These are phyloP conservation scores for Thalpophila matura DNA, from an alignment of 2,888 invertebrate genomes.

Conservation along the genomic window DNA sequence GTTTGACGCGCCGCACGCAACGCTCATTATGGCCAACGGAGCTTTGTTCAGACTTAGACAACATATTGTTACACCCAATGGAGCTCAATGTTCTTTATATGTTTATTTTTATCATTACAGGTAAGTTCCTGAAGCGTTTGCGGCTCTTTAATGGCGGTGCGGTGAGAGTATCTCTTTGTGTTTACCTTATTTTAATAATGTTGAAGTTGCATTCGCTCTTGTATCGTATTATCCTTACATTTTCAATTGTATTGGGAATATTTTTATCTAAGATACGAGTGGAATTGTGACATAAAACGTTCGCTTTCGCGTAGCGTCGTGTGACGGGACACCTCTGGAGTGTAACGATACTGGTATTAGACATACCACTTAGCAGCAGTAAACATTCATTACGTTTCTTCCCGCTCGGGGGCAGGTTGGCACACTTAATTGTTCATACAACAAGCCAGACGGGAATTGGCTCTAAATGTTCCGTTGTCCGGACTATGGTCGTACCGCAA, in stretches of 20 bases:
- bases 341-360: slow-evolving; percentile 67
- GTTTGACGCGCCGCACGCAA: slow-evolving; percentile 90
- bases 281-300: slow-evolving; percentile 28
- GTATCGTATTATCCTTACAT: slow-evolving; percentile 39
- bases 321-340: slow-evolving; percentile 42
- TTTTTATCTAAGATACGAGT: slow-evolving; percentile 57
- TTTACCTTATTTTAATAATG: slow-evolving; percentile 58
- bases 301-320: slow-evolving; percentile 14
- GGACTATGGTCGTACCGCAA: slow-evolving; percentile 84
- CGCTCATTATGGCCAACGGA: slow-evolving; percentile 87
- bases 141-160: slow-evolving; percentile 80
- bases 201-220: slow-evolving; percentile 36
- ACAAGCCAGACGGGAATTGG: slow-evolving; percentile 89
- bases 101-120: slow-evolving; percentile 88
- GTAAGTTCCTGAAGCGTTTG: slow-evolving; percentile 83
- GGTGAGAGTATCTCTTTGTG: slow-evolving; percentile 82
- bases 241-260: slow-evolving; percentile 50
- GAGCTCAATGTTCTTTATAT: slow-evolving; percentile 85
- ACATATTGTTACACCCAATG: slow-evolving; percentile 87
- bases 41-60: slow-evolving; percentile 89
- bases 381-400: slow-evolving; percentile 87
- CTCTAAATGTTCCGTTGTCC: slow-evolving; percentile 87
- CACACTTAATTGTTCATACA: slow-evolving; percentile 89
- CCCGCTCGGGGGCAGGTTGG: slow-evolving; percentile 82
- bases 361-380: slow-evolving; percentile 79